These are phyloP conservation scores for Candoia aspera DNA, from an alignment of 2,113 vertebrate species.

Conservation along the genomic window DNA sequence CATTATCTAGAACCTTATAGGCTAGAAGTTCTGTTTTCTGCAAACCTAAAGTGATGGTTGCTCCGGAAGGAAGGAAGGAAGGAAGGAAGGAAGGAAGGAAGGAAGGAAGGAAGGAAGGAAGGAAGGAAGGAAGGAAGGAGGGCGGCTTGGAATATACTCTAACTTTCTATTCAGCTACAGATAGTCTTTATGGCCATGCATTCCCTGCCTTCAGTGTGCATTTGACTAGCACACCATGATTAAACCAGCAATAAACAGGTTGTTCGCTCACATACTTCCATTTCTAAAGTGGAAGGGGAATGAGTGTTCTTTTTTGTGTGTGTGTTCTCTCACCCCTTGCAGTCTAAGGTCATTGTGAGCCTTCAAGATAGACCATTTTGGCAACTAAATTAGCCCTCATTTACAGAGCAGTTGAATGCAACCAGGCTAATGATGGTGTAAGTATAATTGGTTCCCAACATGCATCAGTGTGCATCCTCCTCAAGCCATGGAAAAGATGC, in stretches of 20 bases:
- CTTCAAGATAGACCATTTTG: conserved; percentile 75
- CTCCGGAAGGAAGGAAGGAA: not conserved
- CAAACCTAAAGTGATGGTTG: not conserved
- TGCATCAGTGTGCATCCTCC: conserved; percentile 76
- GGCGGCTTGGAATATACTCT: no score
- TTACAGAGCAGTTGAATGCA: conserved; percentile 76
- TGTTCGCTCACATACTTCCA: not conserved
- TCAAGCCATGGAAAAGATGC: conserved; percentile 78
- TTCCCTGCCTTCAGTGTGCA: not conserved
- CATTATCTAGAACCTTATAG: not conserved
- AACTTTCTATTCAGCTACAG: not conserved
- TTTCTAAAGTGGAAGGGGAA: conserved; percentile 45
- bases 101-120: not conserved
- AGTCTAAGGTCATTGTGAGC: conserved; percentile 73
- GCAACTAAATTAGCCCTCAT: conserved; percentile 79
- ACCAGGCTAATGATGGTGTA: conserved; percentile 76
- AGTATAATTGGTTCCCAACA: conserved; percentile 81
- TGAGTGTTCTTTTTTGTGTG: conserved; percentile 55
- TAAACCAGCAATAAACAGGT: conserved; percentile 6
- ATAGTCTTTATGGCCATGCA: not conserved
- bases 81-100: not conserved
- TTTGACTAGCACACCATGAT: not conserved
- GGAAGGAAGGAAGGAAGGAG: not conserved
- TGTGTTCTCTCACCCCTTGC: conserved; percentile 62
- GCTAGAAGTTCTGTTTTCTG: not conserved